These are phyloP conservation scores for Cheumatopsyche charites DNA, from an alignment of 1,140 invertebrate genomes.

Conservation along the genomic window DNA sequence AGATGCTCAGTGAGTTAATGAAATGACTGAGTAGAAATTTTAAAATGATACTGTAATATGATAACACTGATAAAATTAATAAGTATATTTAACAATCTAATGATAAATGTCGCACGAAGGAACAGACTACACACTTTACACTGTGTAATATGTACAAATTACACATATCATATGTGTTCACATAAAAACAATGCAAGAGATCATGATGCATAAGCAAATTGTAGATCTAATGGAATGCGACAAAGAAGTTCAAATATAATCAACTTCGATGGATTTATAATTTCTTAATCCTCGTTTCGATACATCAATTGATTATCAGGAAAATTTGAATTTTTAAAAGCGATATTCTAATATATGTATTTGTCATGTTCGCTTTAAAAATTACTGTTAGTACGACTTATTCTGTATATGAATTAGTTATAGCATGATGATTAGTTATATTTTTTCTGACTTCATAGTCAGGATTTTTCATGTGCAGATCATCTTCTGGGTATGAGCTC, in stretches of 20 bases:
- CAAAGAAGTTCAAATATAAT: not conserved
- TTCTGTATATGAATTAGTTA: not conserved
- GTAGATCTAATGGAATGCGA: slow-evolving; percentile 23
- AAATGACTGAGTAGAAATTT: not conserved
- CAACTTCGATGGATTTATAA: no score
- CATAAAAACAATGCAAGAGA: slow-evolving; percentile 1
- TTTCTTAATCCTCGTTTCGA: no score
- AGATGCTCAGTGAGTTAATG: not conserved
- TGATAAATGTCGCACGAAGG: slow-evolving; percentile 3
- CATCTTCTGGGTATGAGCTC: slow-evolving; percentile 25
- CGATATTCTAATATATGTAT: not conserved
- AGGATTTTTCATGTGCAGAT: slow-evolving; percentile 29
- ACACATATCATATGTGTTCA: not conserved
- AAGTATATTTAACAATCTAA: no score
- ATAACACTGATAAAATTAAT: not conserved
- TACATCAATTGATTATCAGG: not conserved
- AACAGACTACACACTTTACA: not conserved
- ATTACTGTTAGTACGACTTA: not conserved
- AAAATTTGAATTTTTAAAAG: not conserved
- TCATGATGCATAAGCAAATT: not conserved
- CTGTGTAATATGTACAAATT: not conserved
- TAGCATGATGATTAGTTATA: not conserved
- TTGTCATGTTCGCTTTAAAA: not conserved
- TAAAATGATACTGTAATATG: not conserved
- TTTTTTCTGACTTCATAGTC: not conserved